A percentile compares a stretch with the other conserved stretches of the same genome.
Conservation (phyloP, 2,888 invertebrate genomes). For the Nomada goodeniana region DNA sequence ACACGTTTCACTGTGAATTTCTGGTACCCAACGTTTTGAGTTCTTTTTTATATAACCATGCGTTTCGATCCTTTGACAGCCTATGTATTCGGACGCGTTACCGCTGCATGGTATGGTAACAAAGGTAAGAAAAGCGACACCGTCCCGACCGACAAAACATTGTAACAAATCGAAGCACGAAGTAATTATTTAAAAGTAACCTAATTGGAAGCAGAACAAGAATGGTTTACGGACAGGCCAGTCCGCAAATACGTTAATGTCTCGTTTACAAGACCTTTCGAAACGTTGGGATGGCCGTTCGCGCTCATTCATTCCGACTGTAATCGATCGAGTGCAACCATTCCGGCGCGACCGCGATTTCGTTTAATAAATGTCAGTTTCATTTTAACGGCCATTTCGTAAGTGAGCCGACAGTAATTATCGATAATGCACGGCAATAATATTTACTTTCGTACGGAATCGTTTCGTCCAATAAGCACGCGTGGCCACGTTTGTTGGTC, state of each 20-base stretch:
- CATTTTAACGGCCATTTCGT: conserved; percentile 65
- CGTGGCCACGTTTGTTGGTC: neutral
- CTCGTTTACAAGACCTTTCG: conserved; percentile 59
- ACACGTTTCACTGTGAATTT: conserved; percentile 24
- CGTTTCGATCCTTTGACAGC: too few species aligned
- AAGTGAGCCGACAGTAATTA: conserved; percentile 66
- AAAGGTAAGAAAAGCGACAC: neutral
- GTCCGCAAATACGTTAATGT: conserved; percentile 69
- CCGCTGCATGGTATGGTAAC: neutral
- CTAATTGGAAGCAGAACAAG: conserved; percentile 79
- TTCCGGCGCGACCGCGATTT: conserved; percentile 59
- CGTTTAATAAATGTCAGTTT: conserved; percentile 72
- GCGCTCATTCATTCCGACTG: conserved; percentile 69
- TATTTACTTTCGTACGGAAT: conserved; percentile 51
- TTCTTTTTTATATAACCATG: too few species aligned
- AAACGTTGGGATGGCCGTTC: conserved; percentile 54
- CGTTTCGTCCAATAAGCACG: conserved; percentile 39
- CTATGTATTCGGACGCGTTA: neutral
- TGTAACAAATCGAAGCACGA: conserved; percentile 56
- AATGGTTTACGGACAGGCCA: conserved; percentile 69
- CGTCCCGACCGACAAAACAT: neutral
- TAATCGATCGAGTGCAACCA: conserved; percentile 69
- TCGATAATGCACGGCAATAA: conserved; percentile 62
- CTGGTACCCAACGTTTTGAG: conserved; percentile 13
- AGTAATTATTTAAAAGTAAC: conserved; percentile 81